Conservation (phyloP, 2,888 invertebrate species). For the Leucoptera coffeella region DNA sequence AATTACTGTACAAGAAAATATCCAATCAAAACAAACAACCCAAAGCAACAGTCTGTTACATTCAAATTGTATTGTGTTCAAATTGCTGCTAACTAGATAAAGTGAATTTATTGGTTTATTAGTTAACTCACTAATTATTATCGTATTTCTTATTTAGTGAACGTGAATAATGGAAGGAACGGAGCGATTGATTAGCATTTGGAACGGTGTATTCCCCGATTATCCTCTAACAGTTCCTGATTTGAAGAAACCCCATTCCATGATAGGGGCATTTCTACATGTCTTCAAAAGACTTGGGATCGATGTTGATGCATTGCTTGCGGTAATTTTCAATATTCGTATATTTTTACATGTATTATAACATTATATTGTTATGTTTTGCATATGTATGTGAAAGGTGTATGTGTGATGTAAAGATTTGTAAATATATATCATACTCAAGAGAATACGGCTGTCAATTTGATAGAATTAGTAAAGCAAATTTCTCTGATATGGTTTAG, state of each 20-base stretch:
- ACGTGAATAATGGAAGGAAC: slow-evolving; percentile 10
- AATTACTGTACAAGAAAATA: too few species aligned
- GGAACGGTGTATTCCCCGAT: slow-evolving; percentile 26
- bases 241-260: slow-evolving; percentile 22
- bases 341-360: not conserved
- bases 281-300: slow-evolving; percentile 26
- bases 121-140: too few species aligned
- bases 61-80: too few species aligned
- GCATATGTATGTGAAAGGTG: not conserved
- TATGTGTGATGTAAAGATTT: not conserved
- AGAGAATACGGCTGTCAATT: too few species aligned
- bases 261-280: slow-evolving; percentile 25
- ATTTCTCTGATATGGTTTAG: too few species aligned
- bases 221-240: slow-evolving; percentile 17
- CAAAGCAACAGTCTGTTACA: too few species aligned
- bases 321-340: slow-evolving; percentile 12
- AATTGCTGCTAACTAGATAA: too few species aligned
- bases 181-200: slow-evolving; percentile 21
- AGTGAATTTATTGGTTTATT: too few species aligned
- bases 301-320: slow-evolving; percentile 20
- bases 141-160: too few species aligned
- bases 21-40: too few species aligned
- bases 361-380: not conserved
- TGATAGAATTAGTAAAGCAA: too few species aligned
- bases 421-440: too few species aligned